A percentile compares a stretch with the other conserved stretches of the same genome.
phyloP scores from a whole-genome alignment of 2,888 invertebrate genomes.

The Globia sparganii region DNA sequence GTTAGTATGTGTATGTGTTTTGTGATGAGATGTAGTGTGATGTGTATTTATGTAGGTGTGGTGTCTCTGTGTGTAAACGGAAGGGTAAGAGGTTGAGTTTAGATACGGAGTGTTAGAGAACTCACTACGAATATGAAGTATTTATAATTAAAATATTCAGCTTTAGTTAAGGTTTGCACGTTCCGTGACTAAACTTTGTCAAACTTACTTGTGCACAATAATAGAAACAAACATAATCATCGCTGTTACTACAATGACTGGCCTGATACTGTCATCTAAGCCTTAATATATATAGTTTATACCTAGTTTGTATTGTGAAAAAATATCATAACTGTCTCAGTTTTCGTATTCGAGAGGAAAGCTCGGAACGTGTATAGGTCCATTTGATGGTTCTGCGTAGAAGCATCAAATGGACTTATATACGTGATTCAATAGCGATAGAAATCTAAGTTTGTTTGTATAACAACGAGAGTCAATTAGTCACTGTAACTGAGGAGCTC shows the following conservation, averaged over 20 bases:
- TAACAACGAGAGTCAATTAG: background rate
- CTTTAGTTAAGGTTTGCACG: slow-evolving; percentile 2
- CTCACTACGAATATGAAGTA: too few species aligned
- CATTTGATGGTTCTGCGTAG: background rate
- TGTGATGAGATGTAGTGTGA: too few species aligned
- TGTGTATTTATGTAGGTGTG: too few species aligned
- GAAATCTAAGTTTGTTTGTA: slow-evolving; percentile 3
- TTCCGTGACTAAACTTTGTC: too few species aligned
- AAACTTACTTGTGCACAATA: background rate
- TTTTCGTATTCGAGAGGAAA: background rate
- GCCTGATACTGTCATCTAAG: background rate
- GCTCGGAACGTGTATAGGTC: background rate
- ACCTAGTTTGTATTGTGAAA: background rate
- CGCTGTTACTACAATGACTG: background rate
- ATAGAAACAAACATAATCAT: slow-evolving; percentile 4
- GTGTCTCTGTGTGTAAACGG: too few species aligned
- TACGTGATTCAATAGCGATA: background rate
- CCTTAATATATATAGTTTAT: too few species aligned
- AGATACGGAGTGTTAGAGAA: too few species aligned
- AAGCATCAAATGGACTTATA: too few species aligned
- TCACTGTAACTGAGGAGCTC: background rate
- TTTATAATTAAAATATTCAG: slow-evolving; percentile 3
- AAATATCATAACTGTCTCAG: background rate
- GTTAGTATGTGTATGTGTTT: too few species aligned
- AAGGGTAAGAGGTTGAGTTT: too few species aligned